Conservation (phyloP, 2,113 vertebrate species). For the Neolamprologus caudopunctatus region DNA sequence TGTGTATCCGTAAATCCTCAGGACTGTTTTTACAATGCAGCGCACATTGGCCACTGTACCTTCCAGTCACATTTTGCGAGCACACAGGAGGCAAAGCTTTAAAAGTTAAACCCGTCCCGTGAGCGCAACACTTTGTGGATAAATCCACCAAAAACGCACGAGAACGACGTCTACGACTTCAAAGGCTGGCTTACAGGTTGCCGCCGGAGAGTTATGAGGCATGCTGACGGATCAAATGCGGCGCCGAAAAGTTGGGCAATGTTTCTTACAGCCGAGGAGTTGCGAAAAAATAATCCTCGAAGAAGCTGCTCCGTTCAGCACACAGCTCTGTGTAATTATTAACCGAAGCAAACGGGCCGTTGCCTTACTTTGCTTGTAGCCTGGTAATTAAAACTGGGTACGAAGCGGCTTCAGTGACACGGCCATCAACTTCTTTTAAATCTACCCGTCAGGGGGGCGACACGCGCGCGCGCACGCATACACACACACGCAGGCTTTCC, state of each 20-base stretch:
- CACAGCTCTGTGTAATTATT: constrained; percentile 24
- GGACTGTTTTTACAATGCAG: not conserved
- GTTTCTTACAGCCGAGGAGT: not conserved
- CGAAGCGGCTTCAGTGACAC: constrained; percentile 2
- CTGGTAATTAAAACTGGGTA: not conserved
- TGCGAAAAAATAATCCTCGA: constrained; percentile 7
- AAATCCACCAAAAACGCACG: constrained; percentile 16
- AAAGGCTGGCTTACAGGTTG: constrained; percentile 46
- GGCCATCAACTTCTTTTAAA: constrained; percentile 13
- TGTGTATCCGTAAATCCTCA: not conserved
- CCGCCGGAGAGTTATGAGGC: constrained; percentile 28
- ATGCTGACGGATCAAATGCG: constrained; percentile 15
- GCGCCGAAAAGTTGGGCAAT: constrained; percentile 15
- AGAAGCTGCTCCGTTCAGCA: not conserved
- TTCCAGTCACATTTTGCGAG: not conserved
- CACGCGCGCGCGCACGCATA: not conserved
- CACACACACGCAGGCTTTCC: not conserved
- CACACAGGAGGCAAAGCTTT: not conserved
- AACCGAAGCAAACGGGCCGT: not conserved
- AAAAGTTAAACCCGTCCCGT: not conserved
- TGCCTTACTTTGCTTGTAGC: not conserved
- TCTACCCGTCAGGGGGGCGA: not conserved
- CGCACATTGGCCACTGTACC: not conserved
- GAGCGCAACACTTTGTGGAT: constrained; percentile 4
- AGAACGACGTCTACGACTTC: constrained; percentile 31